Evolutionary conservation across 2,797 vertebrate genomes (phyloP).

Genomic region (Macroramphosus scolopax): DNA sequence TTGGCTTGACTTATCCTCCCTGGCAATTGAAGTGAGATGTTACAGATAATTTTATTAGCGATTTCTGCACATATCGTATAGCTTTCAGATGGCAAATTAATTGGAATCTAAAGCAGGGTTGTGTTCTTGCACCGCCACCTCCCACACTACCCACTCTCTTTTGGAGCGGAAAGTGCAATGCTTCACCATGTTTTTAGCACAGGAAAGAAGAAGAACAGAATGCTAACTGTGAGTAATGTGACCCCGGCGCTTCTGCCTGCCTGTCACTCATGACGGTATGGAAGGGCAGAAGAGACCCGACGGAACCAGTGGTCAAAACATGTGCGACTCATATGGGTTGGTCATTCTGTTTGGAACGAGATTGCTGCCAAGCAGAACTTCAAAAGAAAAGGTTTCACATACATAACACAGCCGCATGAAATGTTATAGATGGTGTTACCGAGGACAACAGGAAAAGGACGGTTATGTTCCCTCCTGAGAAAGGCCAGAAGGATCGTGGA

Average conservation of each 20-base stretch:
- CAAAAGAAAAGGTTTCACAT: conserved; percentile 17
- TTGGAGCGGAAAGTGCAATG: conserved; percentile 60
- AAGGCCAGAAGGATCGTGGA: conserved; percentile 11
- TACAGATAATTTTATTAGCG: conserved; percentile 54
- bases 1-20: conserved; percentile 17
- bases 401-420: conserved; percentile 9
- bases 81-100: conserved; percentile 60
- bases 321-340: conserved; percentile 25
- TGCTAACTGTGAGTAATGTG: conserved; percentile 69
- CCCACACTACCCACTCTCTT: conserved; percentile 69
- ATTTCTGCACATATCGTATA: conserved; percentile 50
- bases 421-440: neutral
- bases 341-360: conserved; percentile 33
- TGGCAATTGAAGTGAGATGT: conserved; percentile 24
- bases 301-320: conserved; percentile 48
- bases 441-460: too few species aligned
- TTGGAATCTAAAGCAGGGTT: conserved; percentile 58
- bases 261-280: conserved; percentile 70
- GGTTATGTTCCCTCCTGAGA: neutral
- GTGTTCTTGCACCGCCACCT: conserved; percentile 63
- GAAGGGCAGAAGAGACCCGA: conserved; percentile 64
- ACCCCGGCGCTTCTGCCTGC: conserved; percentile 59
- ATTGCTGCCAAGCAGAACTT: conserved; percentile 41
- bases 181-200: conserved; percentile 66
- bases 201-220: conserved; percentile 67